Conservation (phyloP, 2,888 invertebrate genomes). For the Cacoxenus indagator region DNA sequence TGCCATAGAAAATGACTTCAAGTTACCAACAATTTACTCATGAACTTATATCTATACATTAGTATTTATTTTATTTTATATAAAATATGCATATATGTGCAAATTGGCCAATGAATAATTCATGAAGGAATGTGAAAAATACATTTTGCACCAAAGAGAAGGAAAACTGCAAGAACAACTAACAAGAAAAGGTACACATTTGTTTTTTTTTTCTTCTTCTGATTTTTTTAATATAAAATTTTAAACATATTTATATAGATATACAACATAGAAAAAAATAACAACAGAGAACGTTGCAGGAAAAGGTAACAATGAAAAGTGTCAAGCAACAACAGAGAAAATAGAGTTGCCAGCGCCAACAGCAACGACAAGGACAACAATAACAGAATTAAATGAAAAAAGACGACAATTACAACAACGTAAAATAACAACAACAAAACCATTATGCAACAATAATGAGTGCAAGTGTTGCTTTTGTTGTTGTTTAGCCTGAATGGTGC, state of each 20-base stretch:
- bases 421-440: neutral
- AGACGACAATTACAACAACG: conserved; percentile 32
- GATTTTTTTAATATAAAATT: no score
- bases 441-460: neutral
- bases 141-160: conserved; percentile 49
- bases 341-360: conserved; percentile 43
- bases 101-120: conserved; percentile 69
- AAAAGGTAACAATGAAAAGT: neutral
- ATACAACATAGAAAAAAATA: neutral
- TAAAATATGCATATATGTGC: conserved; percentile 70
- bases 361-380: conserved; percentile 34
- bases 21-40: neutral
- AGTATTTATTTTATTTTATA: conserved; percentile 69
- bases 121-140: conserved; percentile 65
- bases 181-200: neutral
- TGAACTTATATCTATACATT: conserved; percentile 65
- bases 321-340: conserved; percentile 32
- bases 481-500: neutral
- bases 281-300: neutral
- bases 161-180: no score
- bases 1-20: no score
- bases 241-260: no score
- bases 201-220: neutral
- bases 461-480: conserved; percentile 15
- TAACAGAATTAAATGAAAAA: conserved; percentile 22